Base-by-base conservation (phyloP, 2,888 invertebrate species). In the Spisula subtruncata region DNA sequence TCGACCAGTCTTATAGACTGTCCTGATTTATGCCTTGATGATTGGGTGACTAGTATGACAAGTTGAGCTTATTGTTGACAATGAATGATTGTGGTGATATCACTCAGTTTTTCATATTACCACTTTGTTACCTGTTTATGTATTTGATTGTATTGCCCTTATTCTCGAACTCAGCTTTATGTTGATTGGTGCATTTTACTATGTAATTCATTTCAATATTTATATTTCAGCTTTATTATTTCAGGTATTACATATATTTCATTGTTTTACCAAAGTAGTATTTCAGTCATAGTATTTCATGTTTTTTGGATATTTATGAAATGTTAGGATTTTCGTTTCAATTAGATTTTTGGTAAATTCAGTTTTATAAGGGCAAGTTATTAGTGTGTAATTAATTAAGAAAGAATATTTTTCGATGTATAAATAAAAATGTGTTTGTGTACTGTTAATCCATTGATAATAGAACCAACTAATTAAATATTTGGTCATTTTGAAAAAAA, bases 61-160 rank as follows among this genome's bases (percentile, higher is more conserved):
- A 8, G 60, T 66, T 25, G 5, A 4, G n/a, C 25, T 66, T 5
- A 25, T 66, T 66, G 60, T 66, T 25, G 8, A 66, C 60, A n/a
- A 20, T 60, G 60, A n/a, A 60, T 60, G 60, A 20, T n/a, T 66
- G 60, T 66, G 60, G 60, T 66, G n/a, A 25, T n/a, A 66, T 66
- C 8, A 66, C 5, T 25, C n/a, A 66, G 60, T 25, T 25, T 25
- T 25, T 4, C 25, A 8, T n/a, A 25, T 10, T 25, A 25, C 25
- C 60, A 66, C 25, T 25, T 25, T 66, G 25, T 66, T 25, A 25
- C 25, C 25, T 66, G 60, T 66, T 66, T 12, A 6, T 66, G 12
- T 66, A n/a, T 66, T 25, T 51, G 14, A 51, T 51, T 51, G 12
- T 51, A 16, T n/a, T 51, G 51, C 51, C 12, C 51, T 51, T 51